Conservation (phyloP, 2,797 vertebrate genomes). For the Coregonus suidteri region DNA sequence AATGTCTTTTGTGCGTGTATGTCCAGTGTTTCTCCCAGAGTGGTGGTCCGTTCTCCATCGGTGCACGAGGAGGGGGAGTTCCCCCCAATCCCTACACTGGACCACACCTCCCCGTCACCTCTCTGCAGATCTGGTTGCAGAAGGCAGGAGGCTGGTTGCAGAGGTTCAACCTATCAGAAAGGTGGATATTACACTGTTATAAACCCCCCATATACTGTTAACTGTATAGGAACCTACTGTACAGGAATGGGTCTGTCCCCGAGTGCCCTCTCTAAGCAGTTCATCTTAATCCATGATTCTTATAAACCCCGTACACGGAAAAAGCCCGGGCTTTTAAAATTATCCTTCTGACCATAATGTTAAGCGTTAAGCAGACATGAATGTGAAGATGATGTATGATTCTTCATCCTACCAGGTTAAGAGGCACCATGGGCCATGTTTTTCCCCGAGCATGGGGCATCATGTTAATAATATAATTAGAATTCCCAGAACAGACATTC, state of each 20-base stretch:
- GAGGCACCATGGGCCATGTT: conserved; percentile 12
- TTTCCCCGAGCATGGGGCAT: conserved; percentile 1
- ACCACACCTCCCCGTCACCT: conserved; percentile 87
- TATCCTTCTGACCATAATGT: neutral
- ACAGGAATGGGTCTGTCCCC: too few relatives aligned
- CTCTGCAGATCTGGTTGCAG: conserved; percentile 92
- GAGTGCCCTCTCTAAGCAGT: too few relatives aligned
- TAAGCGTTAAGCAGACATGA: neutral
- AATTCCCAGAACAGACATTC: neutral
- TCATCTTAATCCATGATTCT: neutral
- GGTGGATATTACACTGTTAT: conserved; percentile 67
- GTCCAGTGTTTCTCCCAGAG: conserved; percentile 87
- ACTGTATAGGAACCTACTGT: neutral
- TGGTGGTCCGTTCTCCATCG: conserved; percentile 85
- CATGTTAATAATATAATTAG: neutral
- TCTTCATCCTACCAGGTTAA: conserved; percentile 47
- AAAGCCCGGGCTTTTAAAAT: neutral
- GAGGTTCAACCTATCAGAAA: conserved; percentile 92
- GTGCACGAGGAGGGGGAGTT: conserved; percentile 79
- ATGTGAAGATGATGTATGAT: conserved; percentile 61
- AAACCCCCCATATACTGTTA: neutral
- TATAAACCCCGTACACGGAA: neutral
- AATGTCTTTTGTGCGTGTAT: conserved; percentile 27
- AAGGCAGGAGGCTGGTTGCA: conserved; percentile 91
- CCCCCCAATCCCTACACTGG: conserved; percentile 80